Evolutionary conservation across 2,797 vertebrate species (phyloP).

Genomic region (Enteromius radiatus): DNA sequence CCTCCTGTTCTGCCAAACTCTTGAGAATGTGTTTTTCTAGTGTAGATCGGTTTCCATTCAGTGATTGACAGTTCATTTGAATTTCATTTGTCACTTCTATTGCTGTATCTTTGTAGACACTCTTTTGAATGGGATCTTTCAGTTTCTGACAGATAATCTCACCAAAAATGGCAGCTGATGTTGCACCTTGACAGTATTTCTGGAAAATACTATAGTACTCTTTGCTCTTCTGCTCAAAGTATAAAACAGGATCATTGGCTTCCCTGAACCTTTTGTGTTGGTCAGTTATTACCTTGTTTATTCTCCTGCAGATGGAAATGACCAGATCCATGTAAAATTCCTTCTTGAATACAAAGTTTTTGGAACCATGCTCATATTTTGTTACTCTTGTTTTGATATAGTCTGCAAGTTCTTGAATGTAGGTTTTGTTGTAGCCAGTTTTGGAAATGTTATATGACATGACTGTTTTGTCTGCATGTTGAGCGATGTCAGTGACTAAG

Average conservation of each 20-base stretch:
- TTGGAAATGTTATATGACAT: not conserved
- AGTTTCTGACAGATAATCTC: slow-evolving; percentile 34
- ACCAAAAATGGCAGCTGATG: slow-evolving; percentile 24
- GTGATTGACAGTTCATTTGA: not conserved
- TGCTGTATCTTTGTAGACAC: slow-evolving; percentile 1
- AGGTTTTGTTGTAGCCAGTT: slow-evolving; percentile 8
- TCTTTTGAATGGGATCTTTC: slow-evolving; percentile 10
- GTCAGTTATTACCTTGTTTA: not conserved
- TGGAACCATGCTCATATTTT: not conserved
- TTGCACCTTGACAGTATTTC: slow-evolving; percentile 22
- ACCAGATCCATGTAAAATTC: not conserved
- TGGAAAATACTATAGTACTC: slow-evolving; percentile 9
- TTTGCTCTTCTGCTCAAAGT: slow-evolving; percentile 5
- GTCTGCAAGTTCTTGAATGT: not conserved
- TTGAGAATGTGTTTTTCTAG: not conserved
- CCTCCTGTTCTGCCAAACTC: not conserved
- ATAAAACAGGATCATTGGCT: not conserved
- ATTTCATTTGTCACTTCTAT: not conserved
- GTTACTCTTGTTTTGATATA: not conserved
- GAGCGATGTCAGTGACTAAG: not conserved
- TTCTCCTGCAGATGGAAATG: not conserved
- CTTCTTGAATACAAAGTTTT: not conserved
- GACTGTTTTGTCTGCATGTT: not conserved
- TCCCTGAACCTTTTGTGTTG: not conserved
- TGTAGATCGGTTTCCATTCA: slow-evolving; percentile 23